Evolutionary conservation across 1,140 invertebrate genomes (phyloP).

Genomic region (Portunus trituberculatus): DNA sequence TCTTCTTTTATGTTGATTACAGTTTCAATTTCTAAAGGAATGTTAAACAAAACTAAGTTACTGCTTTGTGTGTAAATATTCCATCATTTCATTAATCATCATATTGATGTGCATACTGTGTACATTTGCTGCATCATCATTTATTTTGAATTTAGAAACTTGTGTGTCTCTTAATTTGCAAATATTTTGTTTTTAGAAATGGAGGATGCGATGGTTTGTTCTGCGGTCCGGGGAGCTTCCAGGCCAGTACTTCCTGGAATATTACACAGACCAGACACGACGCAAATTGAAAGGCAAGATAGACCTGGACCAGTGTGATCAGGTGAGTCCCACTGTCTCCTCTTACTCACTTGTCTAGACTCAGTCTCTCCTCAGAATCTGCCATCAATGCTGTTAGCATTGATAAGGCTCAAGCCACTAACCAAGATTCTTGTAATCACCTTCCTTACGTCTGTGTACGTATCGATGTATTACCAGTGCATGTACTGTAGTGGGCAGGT

Average conservation of each 20-base stretch:
- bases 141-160: neutral
- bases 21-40: no score
- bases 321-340: slow-evolving; percentile 83
- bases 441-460: no score
- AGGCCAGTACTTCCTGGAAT: slow-evolving; percentile 95
- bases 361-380: no score
- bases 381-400: no score
- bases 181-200: slow-evolving; percentile 88
- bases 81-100: no score
- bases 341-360: no score
- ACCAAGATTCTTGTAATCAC: no score
- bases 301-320: slow-evolving; percentile 96
- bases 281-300: slow-evolving; percentile 94
- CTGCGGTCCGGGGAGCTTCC: slow-evolving; percentile 93
- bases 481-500: no score
- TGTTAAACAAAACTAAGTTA: no score
- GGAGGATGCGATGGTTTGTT: slow-evolving; percentile 96
- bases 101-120: neutral
- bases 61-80: no score
- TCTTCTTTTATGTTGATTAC: neutral
- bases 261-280: slow-evolving; percentile 93
- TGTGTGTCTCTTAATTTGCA: neutral
- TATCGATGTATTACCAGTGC: no score
- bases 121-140: neutral
- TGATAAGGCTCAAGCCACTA: no score